These are phyloP conservation scores for Exocentrus adspersus DNA, from an alignment of 2,888 invertebrate species.

Conservation along the genomic window DNA sequence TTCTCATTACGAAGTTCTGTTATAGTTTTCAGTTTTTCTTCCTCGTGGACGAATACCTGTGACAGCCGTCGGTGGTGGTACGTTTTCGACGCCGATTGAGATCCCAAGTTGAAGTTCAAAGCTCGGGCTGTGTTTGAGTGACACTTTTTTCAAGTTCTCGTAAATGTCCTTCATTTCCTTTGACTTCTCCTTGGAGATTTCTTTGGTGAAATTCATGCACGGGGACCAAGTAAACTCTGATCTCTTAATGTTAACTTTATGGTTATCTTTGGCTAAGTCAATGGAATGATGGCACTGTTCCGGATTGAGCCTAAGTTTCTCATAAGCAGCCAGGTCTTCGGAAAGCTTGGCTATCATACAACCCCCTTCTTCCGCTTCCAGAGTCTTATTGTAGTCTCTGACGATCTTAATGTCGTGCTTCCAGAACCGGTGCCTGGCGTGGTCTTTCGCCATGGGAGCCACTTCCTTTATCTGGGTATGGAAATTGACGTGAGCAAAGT, in stretches of 20 bases:
- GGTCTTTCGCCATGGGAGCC: conserved; percentile 66
- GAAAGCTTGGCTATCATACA: conserved; percentile 53
- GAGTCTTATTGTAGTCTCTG: conserved; percentile 66
- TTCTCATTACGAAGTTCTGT: conserved; percentile 24
- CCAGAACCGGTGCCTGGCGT: conserved; percentile 67
- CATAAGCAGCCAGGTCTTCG: conserved; percentile 56
- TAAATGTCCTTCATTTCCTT: conserved; percentile 19
- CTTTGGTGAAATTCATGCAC: conserved; percentile 37
- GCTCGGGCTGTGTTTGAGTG: conserved; percentile 1
- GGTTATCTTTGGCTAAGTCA: conserved; percentile 45
- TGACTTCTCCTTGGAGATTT: too few species aligned
- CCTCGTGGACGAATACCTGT: conserved; percentile 41
- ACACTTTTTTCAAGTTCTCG: conserved; percentile 25
- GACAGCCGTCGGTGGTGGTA: conserved; percentile 35
- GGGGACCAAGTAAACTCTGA: conserved; percentile 55
- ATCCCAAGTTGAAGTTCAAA: neutral
- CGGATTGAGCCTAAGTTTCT: conserved; percentile 37
- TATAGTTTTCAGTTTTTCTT: conserved; percentile 28
- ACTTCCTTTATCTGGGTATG: conserved; percentile 74
- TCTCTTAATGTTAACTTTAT: conserved; percentile 39
- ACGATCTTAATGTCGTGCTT: conserved; percentile 72
- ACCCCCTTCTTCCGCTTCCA: conserved; percentile 54
- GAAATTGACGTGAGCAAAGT: too few species aligned
- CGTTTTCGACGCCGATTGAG: neutral
- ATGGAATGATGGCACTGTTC: conserved; percentile 49